Evolutionary conservation across 1,140 invertebrate genomes (phyloP), one percentile per base, ranked within the genome.

Genomic region (Asobara japonica): DNA sequence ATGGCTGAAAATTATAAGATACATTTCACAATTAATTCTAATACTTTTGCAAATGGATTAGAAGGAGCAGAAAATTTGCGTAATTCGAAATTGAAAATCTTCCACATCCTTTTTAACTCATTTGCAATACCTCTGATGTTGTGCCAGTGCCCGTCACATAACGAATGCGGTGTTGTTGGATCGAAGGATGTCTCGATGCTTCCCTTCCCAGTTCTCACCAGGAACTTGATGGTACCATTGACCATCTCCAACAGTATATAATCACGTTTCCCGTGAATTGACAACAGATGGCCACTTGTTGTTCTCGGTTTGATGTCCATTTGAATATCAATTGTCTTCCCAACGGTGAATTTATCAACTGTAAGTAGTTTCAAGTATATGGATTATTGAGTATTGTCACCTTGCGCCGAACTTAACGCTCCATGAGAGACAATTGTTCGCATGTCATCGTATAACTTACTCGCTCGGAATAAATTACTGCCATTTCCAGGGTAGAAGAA

Each of bases 121-220:
- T 36, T 5, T 11, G 5, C 0, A 83, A 80, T 84, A 97, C 95
- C 94, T 89, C 92, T 89, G 78, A 98, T 94, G 13, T 88, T 93
- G 82, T 98, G 97, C 96, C 97, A 99, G 29, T 95, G 89, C 31
- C 97, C 97, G 88, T 99, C 96, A 83, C 97, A 99, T 27, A 96
- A 89, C 29, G 91, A 90, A 81, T 93, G 91, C 30, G 92, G 89
- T n/a, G 90, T 88, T 18, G 89, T 88, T 3, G 95, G 91, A 20
- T 89, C 90, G 82, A 93, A 97, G 0, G 88, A 90, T 1, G 95
- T 91, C 1, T 91, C 90, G 73, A 97, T 93, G 0, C 91, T 90
- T 5, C 95, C 96, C 67, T 90, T 91, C 16, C 95, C 94, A 81
- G 96, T 96, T 71, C 97, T 95, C 0, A 97, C 93, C 2, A 91